Conservation (phyloP, 2,113 vertebrate species). For the Lampris megalopsis region DNA sequence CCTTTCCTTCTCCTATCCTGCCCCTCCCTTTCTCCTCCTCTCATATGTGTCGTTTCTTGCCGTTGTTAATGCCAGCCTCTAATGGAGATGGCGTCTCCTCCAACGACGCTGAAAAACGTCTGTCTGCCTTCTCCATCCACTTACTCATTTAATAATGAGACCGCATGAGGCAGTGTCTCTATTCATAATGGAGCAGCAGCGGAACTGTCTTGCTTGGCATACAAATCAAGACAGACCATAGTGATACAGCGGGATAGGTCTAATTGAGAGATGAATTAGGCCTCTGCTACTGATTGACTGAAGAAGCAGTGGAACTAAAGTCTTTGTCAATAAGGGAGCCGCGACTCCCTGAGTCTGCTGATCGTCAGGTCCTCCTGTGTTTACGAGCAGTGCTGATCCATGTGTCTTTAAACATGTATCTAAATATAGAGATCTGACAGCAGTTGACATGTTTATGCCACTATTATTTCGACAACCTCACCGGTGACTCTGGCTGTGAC, state of each 20-base stretch:
- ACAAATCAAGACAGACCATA: constrained; percentile 63
- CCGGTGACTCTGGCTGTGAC: constrained; percentile 59
- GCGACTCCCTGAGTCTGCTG: constrained; percentile 41
- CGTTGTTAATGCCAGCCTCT: constrained; percentile 82
- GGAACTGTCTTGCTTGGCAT: constrained; percentile 75
- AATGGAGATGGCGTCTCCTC: constrained; percentile 86
- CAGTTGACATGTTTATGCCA: constrained; percentile 38
- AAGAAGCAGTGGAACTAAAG: constrained; percentile 59
- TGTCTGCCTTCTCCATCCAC: constrained; percentile 84
- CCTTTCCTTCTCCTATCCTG: constrained; percentile 13
- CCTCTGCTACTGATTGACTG: constrained; percentile 67
- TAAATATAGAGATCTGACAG: constrained; percentile 68
- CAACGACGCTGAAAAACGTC: constrained; percentile 78
- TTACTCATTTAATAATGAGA: constrained; percentile 86
- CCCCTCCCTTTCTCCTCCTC: constrained; percentile 23
- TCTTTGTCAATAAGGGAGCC: constrained; percentile 62
- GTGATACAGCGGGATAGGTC: constrained; percentile 65
- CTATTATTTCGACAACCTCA: constrained; percentile 57
- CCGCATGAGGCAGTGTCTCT: constrained; percentile 82
- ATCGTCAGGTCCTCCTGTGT: constrained; percentile 37
- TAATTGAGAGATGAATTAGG: constrained; percentile 82
- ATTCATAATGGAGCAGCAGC: constrained; percentile 83
- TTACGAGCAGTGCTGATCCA: not conserved
- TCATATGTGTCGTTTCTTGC: constrained; percentile 70
- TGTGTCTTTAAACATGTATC: constrained; percentile 26